These are phyloP conservation scores for Salticus scenicus DNA, from an alignment of 2,888 invertebrate genomes.

Conservation along the genomic window DNA sequence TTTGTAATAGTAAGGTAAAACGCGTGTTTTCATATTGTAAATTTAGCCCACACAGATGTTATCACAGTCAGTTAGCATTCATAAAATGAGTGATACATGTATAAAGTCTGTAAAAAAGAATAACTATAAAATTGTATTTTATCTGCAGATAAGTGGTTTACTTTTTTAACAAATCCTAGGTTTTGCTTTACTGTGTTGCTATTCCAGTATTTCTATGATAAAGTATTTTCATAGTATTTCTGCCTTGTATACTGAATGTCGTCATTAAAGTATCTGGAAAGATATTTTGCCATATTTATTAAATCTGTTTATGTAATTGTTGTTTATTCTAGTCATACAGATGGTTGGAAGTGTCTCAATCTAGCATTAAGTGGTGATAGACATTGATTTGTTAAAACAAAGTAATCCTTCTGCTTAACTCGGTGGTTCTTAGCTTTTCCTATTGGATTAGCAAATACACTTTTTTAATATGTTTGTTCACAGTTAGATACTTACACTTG, in stretches of 20 bases:
- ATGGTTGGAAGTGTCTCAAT: neutral
- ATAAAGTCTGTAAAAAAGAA: constrained; percentile 30
- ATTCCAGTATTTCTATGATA: constrained; percentile 58
- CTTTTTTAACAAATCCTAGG: constrained; percentile 49
- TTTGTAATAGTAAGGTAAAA: too few relatives aligned
- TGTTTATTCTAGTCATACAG: constrained; percentile 42
- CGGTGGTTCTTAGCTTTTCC: neutral
- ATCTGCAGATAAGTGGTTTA: constrained; percentile 61
- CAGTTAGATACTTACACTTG: too few relatives aligned
- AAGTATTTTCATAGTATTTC: constrained; percentile 68
- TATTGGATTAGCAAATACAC: too few relatives aligned
- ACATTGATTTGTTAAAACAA: neutral
- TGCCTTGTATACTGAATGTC: constrained; percentile 54
- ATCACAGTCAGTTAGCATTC: constrained; percentile 39
- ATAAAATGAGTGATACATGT: constrained; percentile 53
- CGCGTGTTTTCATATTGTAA: constrained; percentile 6
- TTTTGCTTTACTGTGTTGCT: constrained; percentile 47
- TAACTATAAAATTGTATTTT: constrained; percentile 47
- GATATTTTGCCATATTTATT: constrained; percentile 44
- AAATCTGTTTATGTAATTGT: constrained; percentile 28
- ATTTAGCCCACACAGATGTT: constrained; percentile 30
- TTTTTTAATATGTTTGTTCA: too few relatives aligned
- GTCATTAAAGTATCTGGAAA: constrained; percentile 25
- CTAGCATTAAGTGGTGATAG: neutral
- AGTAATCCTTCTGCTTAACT: constrained; percentile 12